phyloP scores from a whole-genome alignment of 2,888 invertebrate genomes.

The Lepeophtheirus nordmannii region DNA sequence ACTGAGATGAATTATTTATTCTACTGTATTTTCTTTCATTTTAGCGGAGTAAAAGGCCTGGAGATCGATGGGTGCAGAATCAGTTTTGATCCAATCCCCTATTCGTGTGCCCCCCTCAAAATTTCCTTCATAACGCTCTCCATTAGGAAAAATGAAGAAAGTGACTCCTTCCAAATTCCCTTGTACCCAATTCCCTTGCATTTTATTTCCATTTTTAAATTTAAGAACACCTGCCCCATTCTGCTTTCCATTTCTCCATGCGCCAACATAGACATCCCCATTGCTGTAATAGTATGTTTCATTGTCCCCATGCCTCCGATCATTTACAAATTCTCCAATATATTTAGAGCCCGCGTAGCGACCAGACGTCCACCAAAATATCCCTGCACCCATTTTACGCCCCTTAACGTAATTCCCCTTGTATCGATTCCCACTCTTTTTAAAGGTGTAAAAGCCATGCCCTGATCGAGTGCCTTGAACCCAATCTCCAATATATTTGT shows the following conservation, averaged over 20 bases:
- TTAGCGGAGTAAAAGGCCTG: too few relatives aligned
- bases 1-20: too few relatives aligned
- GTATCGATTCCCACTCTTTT: slow-evolving; percentile 16
- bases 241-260: slow-evolving; percentile 17
- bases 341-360: slow-evolving; percentile 18
- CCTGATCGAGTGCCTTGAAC: slow-evolving; percentile 7
- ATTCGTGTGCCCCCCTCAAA: background rate
- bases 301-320: slow-evolving; percentile 13
- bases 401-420: slow-evolving; percentile 21
- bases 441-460: slow-evolving; percentile 4
- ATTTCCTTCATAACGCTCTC: background rate
- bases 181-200: slow-evolving; percentile 16
- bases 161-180: slow-evolving; percentile 9
- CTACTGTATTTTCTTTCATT: too few relatives aligned
- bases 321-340: slow-evolving; percentile 11
- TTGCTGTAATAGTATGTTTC: slow-evolving; percentile 13
- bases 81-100: slow-evolving; percentile 20
- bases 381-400: slow-evolving; percentile 7
- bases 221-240: slow-evolving; percentile 4
- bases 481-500: slow-evolving; percentile 23
- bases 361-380: slow-evolving; percentile 23
- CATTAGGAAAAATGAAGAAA: slow-evolving; percentile 17
- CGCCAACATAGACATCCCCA: background rate
- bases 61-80: background rate
- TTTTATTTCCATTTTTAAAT: slow-evolving; percentile 13